A percentile compares a stretch with the other conserved stretches of the same genome.
These are phyloP conservation scores for Ranitomeya variabilis DNA, from an alignment of 2,113 vertebrate species.

Conservation along the genomic window DNA sequence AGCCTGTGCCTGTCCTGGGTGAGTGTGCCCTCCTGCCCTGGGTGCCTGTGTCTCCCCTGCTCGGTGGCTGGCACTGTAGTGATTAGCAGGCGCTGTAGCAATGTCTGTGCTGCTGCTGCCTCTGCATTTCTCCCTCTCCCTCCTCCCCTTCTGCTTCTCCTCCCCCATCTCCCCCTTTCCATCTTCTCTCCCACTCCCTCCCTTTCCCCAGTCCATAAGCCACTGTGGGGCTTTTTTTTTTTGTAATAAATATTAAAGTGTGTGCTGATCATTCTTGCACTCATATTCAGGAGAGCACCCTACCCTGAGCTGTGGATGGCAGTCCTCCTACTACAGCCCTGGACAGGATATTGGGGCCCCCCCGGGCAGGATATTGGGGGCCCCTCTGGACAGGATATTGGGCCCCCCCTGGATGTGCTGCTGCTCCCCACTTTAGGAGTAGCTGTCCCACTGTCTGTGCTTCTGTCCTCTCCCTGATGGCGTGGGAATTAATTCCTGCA, in stretches of 20 bases:
- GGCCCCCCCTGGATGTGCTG: background rate
- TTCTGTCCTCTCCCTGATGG: background rate
- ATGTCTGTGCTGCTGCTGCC: background rate
- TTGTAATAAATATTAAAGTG: slow-evolving; percentile 52
- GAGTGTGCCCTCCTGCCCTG: slow-evolving; percentile 52
- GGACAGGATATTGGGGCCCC: slow-evolving; percentile 23
- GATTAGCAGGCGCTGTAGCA: slow-evolving; percentile 16
- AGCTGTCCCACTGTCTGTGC: background rate
- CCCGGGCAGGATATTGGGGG: background rate
- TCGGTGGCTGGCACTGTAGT: slow-evolving; percentile 56
- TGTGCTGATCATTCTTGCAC: slow-evolving; percentile 44
- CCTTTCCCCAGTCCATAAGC: background rate
- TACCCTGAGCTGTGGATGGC: slow-evolving; percentile 20
- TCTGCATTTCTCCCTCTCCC: slow-evolving; percentile 41
- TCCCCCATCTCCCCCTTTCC: background rate
- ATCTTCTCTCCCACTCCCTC: slow-evolving; percentile 8
- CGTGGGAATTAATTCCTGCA: background rate
- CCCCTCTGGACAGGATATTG: slow-evolving; percentile 31
- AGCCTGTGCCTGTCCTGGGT: slow-evolving; percentile 37
- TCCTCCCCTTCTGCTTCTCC: slow-evolving; percentile 13
- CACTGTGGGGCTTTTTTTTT: slow-evolving; percentile 13
- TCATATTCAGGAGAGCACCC: slow-evolving; percentile 47
- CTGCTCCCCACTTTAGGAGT: background rate
- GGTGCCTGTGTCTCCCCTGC: slow-evolving; percentile 35
- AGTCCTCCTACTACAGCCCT: background rate